A percentile compares a stretch with the other conserved stretches of the same genome.
These are phyloP conservation scores for Picus viridis DNA, from an alignment of 2,797 vertebrate genomes.

Conservation along the genomic window DNA sequence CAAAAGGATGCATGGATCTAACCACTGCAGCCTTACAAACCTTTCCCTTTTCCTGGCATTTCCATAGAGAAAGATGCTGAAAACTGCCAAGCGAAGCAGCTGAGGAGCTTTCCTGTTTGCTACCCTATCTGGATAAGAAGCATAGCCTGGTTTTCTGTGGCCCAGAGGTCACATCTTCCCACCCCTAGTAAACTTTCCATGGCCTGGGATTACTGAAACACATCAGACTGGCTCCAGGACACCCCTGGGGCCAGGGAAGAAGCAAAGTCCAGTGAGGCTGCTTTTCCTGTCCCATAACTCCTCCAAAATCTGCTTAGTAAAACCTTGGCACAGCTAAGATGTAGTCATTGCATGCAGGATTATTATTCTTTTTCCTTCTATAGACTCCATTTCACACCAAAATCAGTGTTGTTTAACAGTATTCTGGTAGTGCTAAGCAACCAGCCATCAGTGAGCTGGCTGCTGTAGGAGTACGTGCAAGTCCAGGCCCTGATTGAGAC, in stretches of 20 bases:
- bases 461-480: not conserved
- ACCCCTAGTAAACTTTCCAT: not conserved
- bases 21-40: not conserved
- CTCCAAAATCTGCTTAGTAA: not conserved
- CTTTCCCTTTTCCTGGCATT: not conserved
- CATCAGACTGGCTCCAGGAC: not conserved
- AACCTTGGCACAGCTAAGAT: not conserved
- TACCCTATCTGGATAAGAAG: not conserved
- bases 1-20: not conserved
- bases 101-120: not conserved
- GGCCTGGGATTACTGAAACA: not conserved
- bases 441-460: not conserved
- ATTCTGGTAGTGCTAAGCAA: not conserved
- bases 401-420: not conserved
- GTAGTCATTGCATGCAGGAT: accelerated
- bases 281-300: not conserved
- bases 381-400: not conserved
- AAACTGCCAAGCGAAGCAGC: not conserved
- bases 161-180: not conserved
- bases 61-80: not conserved
- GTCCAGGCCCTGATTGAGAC: not conserved
- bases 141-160: not conserved
- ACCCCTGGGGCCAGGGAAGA: not conserved
- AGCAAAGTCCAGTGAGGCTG: not conserved
- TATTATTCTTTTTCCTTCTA: not conserved